Evolutionary conservation across 1,140 invertebrate genomes (phyloP).

Genomic region (Drosophila nikananu): DNA sequence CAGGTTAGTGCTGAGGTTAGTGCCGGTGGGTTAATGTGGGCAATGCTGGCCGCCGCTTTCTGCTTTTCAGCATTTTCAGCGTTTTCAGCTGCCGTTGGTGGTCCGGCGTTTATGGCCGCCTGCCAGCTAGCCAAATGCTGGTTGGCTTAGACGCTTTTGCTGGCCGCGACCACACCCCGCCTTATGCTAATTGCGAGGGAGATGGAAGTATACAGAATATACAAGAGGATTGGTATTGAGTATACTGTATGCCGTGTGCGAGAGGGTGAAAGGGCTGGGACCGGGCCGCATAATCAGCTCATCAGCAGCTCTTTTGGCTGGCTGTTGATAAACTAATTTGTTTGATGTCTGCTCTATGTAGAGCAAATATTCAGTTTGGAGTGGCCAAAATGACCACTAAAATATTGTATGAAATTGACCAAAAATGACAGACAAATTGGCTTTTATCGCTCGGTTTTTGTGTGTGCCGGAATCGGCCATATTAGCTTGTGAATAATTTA

Average conservation of each 20-base stretch:
- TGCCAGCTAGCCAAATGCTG: slow-evolving; percentile 70
- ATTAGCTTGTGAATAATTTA: slow-evolving; percentile 82
- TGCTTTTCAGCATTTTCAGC: slow-evolving; percentile 16
- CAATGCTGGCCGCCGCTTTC: slow-evolving; percentile 26
- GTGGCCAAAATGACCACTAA: slow-evolving; percentile 74
- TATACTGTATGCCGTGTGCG: neutral
- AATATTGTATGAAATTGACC: slow-evolving; percentile 82
- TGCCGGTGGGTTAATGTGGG: slow-evolving; percentile 34
- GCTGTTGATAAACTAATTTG: slow-evolving; percentile 81
- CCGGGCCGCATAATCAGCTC: slow-evolving; percentile 43
- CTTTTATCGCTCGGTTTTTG: slow-evolving; percentile 68
- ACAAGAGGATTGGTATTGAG: neutral
- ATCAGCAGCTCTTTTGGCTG: slow-evolving; percentile 50
- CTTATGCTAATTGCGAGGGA: slow-evolving; percentile 78
- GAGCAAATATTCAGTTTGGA: slow-evolving; percentile 53
- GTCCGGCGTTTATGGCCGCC: slow-evolving; percentile 73
- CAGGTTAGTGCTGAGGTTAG: slow-evolving; percentile 35
- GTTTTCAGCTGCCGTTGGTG: slow-evolving; percentile 68
- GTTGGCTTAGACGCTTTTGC: slow-evolving; percentile 55
- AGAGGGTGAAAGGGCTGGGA: slow-evolving; percentile 18
- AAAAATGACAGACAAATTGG: slow-evolving; percentile 84
- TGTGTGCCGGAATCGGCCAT: slow-evolving; percentile 60
- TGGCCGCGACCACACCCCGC: slow-evolving; percentile 71
- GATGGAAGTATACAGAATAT: slow-evolving; percentile 31
- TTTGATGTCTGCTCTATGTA: slow-evolving; percentile 73